Percentiles rank a stretch among this genome's conserved stretches.
phyloP scores from a whole-genome alignment of 2,113 vertebrate genomes.

The Pica pica region DNA sequence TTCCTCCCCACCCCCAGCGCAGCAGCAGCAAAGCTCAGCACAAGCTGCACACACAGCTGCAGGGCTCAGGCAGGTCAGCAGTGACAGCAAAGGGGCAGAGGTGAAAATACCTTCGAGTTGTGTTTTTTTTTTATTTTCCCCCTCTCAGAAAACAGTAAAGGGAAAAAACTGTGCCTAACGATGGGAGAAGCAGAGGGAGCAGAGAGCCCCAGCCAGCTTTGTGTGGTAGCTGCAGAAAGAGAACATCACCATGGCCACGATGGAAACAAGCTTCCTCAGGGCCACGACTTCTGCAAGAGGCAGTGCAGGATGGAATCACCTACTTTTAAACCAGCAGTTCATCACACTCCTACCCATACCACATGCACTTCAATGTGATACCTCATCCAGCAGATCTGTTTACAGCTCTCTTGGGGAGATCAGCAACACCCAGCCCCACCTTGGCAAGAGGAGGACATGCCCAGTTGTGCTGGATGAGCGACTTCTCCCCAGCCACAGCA shows the following conservation, averaged over 20 bases:
- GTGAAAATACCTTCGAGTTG: neutral
- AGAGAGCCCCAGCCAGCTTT: neutral
- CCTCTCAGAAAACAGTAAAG: neutral
- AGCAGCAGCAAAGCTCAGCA: neutral
- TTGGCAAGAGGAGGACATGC: fast-evolving
- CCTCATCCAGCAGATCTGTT: neutral
- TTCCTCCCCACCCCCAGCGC: neutral
- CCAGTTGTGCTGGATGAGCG: neutral
- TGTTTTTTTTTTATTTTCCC: neutral
- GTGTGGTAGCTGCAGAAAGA: neutral
- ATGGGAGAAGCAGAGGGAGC: neutral
- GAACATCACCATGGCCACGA: neutral
- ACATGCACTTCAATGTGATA: fast-evolving
- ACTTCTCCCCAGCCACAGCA: neutral
- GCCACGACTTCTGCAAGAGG: fast-evolving
- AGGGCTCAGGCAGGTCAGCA: neutral
- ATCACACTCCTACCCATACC: neutral
- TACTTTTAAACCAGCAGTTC: neutral
- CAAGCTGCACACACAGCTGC: neutral
- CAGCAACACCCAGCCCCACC: neutral
- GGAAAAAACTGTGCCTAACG: fast-evolving
- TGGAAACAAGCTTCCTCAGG: neutral
- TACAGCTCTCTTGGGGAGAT: neutral
- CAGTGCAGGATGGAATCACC: neutral
- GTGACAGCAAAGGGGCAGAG: neutral